Base-by-base conservation (phyloP, 2,888 invertebrate species). In the Mellilla xanthometata region DNA sequence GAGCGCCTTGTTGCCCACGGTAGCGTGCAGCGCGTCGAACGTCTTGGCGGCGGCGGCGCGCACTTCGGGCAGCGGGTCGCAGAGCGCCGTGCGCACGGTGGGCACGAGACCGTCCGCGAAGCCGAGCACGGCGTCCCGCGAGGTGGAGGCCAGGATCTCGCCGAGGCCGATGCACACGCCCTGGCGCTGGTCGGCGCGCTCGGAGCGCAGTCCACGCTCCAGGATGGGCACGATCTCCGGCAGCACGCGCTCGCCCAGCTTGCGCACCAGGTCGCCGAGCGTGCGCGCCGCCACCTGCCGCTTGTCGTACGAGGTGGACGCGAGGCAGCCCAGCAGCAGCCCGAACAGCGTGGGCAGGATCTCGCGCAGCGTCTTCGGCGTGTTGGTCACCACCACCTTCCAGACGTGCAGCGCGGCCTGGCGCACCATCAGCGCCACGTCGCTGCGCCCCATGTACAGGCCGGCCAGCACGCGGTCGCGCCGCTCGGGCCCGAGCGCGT, bases 351-450 rank as follows among this genome's bases (percentile, higher is more conserved):
- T 97, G 3, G 98, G 97, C 56, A 99, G 90, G 67, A 99, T 99
- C 91, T 99, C 99, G 50, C 97, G 92, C 30, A 99, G 90, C 0
- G 99, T 99, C 75, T 97, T 93, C 0, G 99, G 99, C 0, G 99
- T 99, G 78, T 99, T 99, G 0, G 98, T 96, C 1, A 99, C 99
- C 1, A 99, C 98, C 58, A 99, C 97, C 91, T 99, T 99, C 99
- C 99, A 99, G 0, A 99, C 99, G 79, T 99, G 99, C 43, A 99
- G 92, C 5, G 99, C 98, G 0, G 99, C 97, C 89, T 99, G 99
- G 0, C 99, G 93, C 12, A 99, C 99, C 95, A 98, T 96, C 36
- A 99, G 90, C 2, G 99, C 97, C 0, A 98, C 98, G 73, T 99
- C 99, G 38, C 98, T 98, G 42, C 99, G 91, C 2, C 98, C 98